Conservation (phyloP, 2,113 vertebrate species). For the Verasper variegatus region DNA sequence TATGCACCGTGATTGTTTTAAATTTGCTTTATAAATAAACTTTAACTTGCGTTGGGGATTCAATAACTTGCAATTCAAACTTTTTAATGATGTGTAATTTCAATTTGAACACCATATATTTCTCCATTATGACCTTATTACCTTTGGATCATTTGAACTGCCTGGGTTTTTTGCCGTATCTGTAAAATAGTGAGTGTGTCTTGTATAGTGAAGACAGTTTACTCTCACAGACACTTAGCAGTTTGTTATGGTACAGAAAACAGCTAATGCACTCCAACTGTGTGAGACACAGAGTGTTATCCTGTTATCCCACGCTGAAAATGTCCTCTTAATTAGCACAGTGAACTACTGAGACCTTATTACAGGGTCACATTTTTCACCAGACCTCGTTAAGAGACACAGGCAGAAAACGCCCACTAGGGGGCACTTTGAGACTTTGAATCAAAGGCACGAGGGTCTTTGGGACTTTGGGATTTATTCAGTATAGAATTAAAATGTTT, state of each 20-base stretch:
- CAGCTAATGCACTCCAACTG: conserved; percentile 51
- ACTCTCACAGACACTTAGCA: conserved; percentile 57
- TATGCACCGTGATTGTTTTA: too few relatives aligned
- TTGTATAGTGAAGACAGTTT: conserved; percentile 38
- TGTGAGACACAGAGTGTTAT: conserved; percentile 52
- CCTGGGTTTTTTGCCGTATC: not conserved
- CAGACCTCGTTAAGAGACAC: conserved; percentile 12
- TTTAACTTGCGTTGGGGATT: not conserved
- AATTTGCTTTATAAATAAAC: too few relatives aligned
- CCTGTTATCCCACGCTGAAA: conserved; percentile 48
- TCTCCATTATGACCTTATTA: not conserved
- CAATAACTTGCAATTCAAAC: not conserved
- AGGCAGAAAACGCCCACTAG: conserved; percentile 62
- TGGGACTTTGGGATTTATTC: conserved; percentile 11
- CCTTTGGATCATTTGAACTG: not conserved
- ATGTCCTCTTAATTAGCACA: conserved; percentile 61
- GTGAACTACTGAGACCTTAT: conserved; percentile 55
- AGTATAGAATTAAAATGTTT: conserved; percentile 3
- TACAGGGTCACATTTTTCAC: conserved; percentile 38
- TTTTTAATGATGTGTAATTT: too few relatives aligned
- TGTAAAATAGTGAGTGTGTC: not conserved
- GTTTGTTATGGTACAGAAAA: conserved; percentile 51
- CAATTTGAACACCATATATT: not conserved
- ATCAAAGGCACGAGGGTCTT: conserved; percentile 22
- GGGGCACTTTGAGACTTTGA: conserved; percentile 79